Base-by-base conservation (phyloP, 2,113 vertebrate genomes). In the Cacatua alba region DNA sequence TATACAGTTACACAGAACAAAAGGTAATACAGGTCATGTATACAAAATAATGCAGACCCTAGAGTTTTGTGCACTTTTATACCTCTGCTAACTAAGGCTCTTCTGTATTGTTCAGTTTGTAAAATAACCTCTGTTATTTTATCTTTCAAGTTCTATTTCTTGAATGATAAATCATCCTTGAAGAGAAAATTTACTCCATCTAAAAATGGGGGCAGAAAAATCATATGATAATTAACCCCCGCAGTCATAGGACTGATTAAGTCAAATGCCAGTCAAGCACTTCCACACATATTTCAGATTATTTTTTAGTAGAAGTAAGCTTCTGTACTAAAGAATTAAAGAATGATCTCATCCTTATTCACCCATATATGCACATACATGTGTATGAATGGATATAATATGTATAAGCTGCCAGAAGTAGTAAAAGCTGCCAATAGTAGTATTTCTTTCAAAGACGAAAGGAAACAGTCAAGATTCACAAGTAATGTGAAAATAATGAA, bases 141-240 rank as follows among this genome's bases (percentile, higher is more conserved):
- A 67, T 57, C 25, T 67, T 81, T 88, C 33, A 39, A 84, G 24
- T 89, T 81, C 63, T 92, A 51, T 68, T 94, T 83, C 72, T 92
- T 95, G 88, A 90, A 95, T 83, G 72, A 78, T 44, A 93, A 65
- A 77, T 77, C 55, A 71, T 63, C 41, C 35, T 82, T 41, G 17
- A 93, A 64, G 46, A 86, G 46, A 77, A 92, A 94, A 90, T 70
- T 74, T 92, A 92, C 64, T 90, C 68, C 48, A 90, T 64, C 23
- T 85, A 81, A 91, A 94, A 94, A 88, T 8, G 51, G 55, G 68
- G 79, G 82, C 48, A 96, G 88, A 93, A 90, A 93, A 93, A 88
- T 93, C 57, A 82, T 65, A 41, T 11, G 59, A 80, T 44, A 77
- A 92, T 91, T 92, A 94, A 85, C 74, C 84, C 78, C 90, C 85